Evolutionary conservation across 2,888 invertebrate species (phyloP), one percentile per base, ranked within the genome.

Genomic region (Acanthosoma haemorrhoidale): DNA sequence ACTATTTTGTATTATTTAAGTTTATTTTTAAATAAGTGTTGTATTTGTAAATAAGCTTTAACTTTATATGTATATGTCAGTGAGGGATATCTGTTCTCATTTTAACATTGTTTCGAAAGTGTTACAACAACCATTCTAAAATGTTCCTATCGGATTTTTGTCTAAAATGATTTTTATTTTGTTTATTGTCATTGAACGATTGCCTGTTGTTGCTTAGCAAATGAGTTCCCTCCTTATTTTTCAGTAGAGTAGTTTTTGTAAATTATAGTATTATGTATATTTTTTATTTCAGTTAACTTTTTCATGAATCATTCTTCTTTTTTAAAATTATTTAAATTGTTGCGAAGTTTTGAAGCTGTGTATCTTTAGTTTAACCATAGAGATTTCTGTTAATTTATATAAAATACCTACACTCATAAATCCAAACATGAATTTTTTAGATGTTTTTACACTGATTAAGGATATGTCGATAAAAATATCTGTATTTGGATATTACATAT

Each of bases 131-230:
- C 21, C n/a, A n/a, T 51, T 51, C 51, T n/a, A 51, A 51, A 51
- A 51, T 51, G 51, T 51, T 51, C 51, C 51, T 51, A 51, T 51
- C 51, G 51, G 51, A 51, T 51, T 25, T n/a, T 25, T 13, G 51
- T 51, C 25, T 51, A 25, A 25, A n/a, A 13, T 25, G 29, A 25
- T 51, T 51, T 51, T 51, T n/a, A 51, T 51, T 25, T 51, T 51
- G 51, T 51, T n/a, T n/a, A n/a, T n/a, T n/a, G n/a, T n/a, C n/a
- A n/a, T n/a, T n/a, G n/a, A n/a, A n/a, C n/a, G 51, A 51, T 25
- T 29, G 51, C 51, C 25, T 51, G 51, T 51, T n/a, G n/a, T n/a
- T 51, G 51, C 51, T 25, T 51, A 51, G 25, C 21, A 25, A 51
- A n/a, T 51, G 11, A 51, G 29, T 51, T 51, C 25, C 51, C 51